phyloP scores from a whole-genome alignment of 2,113 vertebrate species.

The Dendrocopos noguchii region DNA sequence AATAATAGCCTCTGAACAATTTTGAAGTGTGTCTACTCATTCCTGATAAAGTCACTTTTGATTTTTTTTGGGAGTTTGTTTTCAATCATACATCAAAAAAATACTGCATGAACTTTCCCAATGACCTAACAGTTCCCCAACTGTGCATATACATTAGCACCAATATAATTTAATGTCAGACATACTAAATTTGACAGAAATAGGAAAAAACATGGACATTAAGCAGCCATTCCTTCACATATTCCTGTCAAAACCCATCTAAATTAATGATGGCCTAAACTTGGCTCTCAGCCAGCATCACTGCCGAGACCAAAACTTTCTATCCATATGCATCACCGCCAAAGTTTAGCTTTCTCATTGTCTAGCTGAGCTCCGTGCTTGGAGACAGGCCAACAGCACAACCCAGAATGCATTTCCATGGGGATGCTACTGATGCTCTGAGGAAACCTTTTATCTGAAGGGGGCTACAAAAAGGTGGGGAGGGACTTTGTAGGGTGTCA shows the following conservation, averaged over 20 bases:
- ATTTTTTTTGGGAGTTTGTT: neutral
- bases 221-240: neutral
- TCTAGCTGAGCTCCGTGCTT: neutral
- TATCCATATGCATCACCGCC: neutral
- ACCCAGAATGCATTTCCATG: neutral
- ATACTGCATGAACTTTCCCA: neutral
- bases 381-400: neutral
- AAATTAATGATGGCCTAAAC: neutral
- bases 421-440: neutral
- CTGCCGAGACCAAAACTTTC: neutral
- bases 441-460: too few relatives aligned
- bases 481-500: too few relatives aligned
- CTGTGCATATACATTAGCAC: neutral
- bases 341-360: neutral
- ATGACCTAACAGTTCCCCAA: neutral
- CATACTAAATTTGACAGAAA: neutral
- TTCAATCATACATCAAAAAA: neutral
- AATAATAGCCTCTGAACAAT: neutral
- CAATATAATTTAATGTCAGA: neutral
- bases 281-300: neutral
- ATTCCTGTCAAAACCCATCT: neutral
- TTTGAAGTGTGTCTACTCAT: neutral
- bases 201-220: neutral
- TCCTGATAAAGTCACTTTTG: neutral
- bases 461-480: too few relatives aligned